Percentiles rank a stretch among this genome's conserved stretches.
phyloP scores from a whole-genome alignment of 2,888 invertebrate genomes.

The Agonopterix alstromeriana region DNA sequence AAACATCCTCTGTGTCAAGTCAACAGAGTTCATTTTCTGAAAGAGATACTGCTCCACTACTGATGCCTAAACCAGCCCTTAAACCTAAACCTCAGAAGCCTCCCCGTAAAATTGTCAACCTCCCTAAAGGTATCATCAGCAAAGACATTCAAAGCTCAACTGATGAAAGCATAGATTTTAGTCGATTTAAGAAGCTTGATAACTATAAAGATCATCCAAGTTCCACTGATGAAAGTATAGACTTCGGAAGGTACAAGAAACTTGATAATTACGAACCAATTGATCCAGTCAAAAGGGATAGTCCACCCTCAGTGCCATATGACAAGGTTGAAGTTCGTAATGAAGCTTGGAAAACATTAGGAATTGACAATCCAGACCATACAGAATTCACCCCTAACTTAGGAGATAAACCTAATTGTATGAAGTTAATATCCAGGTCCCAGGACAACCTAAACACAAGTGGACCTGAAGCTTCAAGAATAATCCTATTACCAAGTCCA shows the following conservation, averaged over 20 bases:
- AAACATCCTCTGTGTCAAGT: conserved; percentile 58
- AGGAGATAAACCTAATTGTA: conserved; percentile 62
- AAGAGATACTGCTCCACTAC: conserved; percentile 57
- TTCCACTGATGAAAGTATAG: conserved; percentile 61
- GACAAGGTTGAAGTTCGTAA: conserved; percentile 86
- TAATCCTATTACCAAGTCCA: conserved; percentile 72
- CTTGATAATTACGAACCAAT: conserved; percentile 72
- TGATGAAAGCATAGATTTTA: conserved; percentile 65
- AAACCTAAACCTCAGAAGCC: conserved; percentile 80
- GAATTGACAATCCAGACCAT: conserved; percentile 84
- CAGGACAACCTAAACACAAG: conserved; percentile 64
- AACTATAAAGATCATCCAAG: conserved; percentile 60
- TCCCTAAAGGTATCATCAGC: conserved; percentile 52
- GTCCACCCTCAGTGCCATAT: conserved; percentile 75
- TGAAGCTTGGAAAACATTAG: conserved; percentile 89
- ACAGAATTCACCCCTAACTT: conserved; percentile 77
- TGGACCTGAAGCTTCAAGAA: conserved; percentile 70
- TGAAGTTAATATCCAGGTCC: conserved; percentile 70
- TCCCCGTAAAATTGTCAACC: conserved; percentile 74
- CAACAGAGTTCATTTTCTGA: conserved; percentile 54
- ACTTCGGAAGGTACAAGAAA: conserved; percentile 71
- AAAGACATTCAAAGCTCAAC: conserved; percentile 54
- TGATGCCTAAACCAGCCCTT: conserved; percentile 74
- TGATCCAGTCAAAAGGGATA: conserved; percentile 68
- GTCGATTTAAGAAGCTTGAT: conserved; percentile 72